Evolutionary conservation across 2,888 invertebrate species (phyloP).

Genomic region (Bhutanitis thaidina): DNA sequence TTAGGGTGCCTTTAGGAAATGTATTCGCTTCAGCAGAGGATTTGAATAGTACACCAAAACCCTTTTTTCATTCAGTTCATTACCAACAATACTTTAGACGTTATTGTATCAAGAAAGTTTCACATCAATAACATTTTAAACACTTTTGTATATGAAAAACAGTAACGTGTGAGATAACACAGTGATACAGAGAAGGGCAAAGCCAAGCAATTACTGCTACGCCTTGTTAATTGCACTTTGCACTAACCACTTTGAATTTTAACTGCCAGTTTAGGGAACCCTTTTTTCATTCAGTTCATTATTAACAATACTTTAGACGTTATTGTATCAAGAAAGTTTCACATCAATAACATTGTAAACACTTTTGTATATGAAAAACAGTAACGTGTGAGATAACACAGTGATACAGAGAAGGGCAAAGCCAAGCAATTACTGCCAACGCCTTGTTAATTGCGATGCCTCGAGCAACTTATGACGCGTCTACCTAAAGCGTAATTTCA

Average conservation of each 20-base stretch:
- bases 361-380: neutral
- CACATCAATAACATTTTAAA: neutral
- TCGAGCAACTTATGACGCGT: constrained; percentile 5
- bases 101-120: neutral
- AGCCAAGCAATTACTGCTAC: constrained; percentile 8
- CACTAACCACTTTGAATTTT: too few species aligned
- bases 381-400: neutral
- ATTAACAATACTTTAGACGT: too few species aligned
- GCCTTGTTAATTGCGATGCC: constrained; percentile 13
- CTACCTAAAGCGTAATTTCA: neutral
- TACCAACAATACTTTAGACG: too few species aligned
- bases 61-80: too few species aligned
- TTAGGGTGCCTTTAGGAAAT: too few species aligned
- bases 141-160: neutral
- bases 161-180: neutral
- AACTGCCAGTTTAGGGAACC: too few species aligned
- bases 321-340: neutral
- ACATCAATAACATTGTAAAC: neutral
- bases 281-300: too few species aligned
- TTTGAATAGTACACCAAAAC: too few species aligned
- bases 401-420: neutral
- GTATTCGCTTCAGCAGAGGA: too few species aligned
- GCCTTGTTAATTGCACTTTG: too few species aligned
- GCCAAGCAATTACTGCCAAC: constrained; percentile 9
- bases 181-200: neutral